phyloP scores from a whole-genome alignment of 2,797 vertebrate species.

The Enteromius unitaeniatus region DNA sequence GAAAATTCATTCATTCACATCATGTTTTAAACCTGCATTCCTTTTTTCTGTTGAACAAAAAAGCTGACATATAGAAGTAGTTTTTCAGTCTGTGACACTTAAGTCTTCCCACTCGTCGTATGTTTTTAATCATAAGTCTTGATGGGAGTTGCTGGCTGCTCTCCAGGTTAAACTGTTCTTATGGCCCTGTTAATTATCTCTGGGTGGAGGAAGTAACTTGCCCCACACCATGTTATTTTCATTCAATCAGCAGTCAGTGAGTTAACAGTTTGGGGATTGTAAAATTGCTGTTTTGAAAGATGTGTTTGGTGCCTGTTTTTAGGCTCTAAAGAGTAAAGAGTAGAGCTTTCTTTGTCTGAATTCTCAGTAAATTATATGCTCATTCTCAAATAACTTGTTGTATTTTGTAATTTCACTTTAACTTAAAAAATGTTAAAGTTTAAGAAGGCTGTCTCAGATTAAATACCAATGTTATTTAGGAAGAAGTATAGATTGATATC shows the following conservation, averaged over 20 bases:
- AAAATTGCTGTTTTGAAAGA: constrained; percentile 47
- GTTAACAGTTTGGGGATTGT: constrained; percentile 30
- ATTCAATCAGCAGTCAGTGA: constrained; percentile 43
- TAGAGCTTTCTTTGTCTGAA: constrained; percentile 8
- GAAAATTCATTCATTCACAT: too few species aligned
- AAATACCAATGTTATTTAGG: background rate
- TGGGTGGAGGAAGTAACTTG: constrained; percentile 53
- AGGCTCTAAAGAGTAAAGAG: background rate
- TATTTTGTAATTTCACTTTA: background rate
- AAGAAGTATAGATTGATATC: background rate
- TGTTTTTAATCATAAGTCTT: constrained; percentile 38
- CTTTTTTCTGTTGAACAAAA: background rate
- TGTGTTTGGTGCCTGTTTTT: constrained; percentile 18
- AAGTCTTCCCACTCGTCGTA: background rate
- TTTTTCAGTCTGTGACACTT: constrained; percentile 1
- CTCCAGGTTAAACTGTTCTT: constrained; percentile 46
- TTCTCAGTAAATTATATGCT: constrained; percentile 17
- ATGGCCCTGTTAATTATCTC: constrained; percentile 56
- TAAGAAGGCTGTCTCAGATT: background rate
- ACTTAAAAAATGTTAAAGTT: background rate
- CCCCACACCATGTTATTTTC: constrained; percentile 54
- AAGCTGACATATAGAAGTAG: background rate
- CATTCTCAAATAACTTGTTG: background rate
- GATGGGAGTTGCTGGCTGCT: constrained; percentile 55
- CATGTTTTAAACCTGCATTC: background rate